Base-by-base conservation (phyloP, 2,888 invertebrate species). In the Stenolophus ochropezus region DNA sequence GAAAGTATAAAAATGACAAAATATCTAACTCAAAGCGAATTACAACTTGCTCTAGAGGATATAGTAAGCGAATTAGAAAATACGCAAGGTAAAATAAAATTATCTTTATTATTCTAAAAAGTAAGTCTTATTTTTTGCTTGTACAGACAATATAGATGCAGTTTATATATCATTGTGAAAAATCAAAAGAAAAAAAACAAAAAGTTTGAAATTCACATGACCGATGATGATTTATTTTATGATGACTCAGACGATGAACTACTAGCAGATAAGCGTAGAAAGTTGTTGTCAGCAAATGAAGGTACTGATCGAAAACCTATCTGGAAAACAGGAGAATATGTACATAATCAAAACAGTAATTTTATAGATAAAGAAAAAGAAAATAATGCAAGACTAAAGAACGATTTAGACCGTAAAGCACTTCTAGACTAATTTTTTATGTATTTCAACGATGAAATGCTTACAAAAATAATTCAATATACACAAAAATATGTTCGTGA, bases 401-500 rank as follows among this genome's bases (percentile, higher is more conserved):
- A 65, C 23, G 25, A 25, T 11, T 33, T 65, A 25, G 65, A 25
- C 65, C 23, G 23, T 27, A 65, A 65, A 65, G 23, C 65, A 27
- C 23, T 23, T 4, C 16, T 53, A 53, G 53, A 53, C 16, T 53
- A 16, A 53, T 53, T 53, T 53, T 53, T 53, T 18, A 53, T 53
- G 53, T 53, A 49, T n/a, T 49, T 49, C 49, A 14, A 49, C 5
- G 49, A 58, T 16, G 58, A 58, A 58, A 21, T 58, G 58, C 6
- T 53, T 14, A 14, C 53, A n/a, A 53, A 11, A 3, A 18, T 58
- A 21, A 58, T 58, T 58, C 20, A 58, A 21, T 58, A 58, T 69
- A 16, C 69, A 73, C 49, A 73, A 42, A 73, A 16, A 42, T 73
- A 73, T 42, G 73, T 42, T 21, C 33, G 4, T 18, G 73, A 73